Conservation (phyloP, 1,140 invertebrate species). For the Rhopalosiphum maidis region DNA sequence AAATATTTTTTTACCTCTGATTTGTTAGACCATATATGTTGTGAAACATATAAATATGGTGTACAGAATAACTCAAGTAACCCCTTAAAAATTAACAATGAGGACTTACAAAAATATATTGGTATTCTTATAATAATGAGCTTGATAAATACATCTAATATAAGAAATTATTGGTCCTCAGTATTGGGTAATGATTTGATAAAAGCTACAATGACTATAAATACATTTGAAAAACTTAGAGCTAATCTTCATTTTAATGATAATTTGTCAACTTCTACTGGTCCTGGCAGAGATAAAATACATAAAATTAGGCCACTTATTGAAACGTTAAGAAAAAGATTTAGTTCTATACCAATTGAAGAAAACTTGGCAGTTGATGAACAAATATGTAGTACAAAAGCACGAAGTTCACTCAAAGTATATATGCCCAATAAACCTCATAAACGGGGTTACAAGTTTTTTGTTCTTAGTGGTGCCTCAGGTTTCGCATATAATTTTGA, state of each 20-base stretch:
- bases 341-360: conserved; percentile 46
- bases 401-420: conserved; percentile 55
- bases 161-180: too few relatives aligned
- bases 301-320: conserved; percentile 50
- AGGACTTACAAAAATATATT: too few relatives aligned
- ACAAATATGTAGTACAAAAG: conserved; percentile 48
- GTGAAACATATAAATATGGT: too few relatives aligned
- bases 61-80: too few relatives aligned
- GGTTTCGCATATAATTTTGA: conserved; percentile 23
- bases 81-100: too few relatives aligned
- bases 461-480: conserved; percentile 60
- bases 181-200: background rate
- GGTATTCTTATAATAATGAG: too few relatives aligned
- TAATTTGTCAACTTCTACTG: background rate
- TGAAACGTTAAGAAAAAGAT: conserved; percentile 49
- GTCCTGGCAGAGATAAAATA: conserved; percentile 48
- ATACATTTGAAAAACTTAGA: conserved; percentile 54
- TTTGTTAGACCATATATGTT: too few relatives aligned
- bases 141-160: too few relatives aligned
- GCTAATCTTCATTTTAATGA: conserved; percentile 58
- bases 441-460: conserved; percentile 60
- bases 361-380: conserved; percentile 35
- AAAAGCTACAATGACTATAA: conserved; percentile 49
- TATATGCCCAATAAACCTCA: conserved; percentile 59
- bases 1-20: too few relatives aligned